These are phyloP conservation scores for Nomada ruficornis DNA, from an alignment of 2,888 invertebrate species.

Conservation along the genomic window DNA sequence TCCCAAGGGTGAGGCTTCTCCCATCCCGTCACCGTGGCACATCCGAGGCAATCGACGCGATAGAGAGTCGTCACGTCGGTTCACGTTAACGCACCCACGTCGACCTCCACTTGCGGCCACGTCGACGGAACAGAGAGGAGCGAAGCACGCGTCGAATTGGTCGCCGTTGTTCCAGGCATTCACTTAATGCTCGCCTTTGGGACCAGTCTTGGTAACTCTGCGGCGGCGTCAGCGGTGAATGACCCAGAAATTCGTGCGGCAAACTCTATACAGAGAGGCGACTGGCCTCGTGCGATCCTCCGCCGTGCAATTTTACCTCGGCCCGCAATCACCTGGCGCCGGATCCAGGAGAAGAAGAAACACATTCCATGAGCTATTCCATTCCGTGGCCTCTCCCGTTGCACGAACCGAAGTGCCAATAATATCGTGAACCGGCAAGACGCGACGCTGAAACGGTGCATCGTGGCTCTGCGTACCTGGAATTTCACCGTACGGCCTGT, in stretches of 20 bases:
- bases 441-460: not conserved
- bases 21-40: constrained; percentile 21
- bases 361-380: constrained; percentile 39
- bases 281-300: constrained; percentile 8
- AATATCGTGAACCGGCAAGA: constrained; percentile 28
- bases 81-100: constrained; percentile 58
- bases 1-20: constrained; percentile 66
- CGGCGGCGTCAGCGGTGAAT: constrained; percentile 38
- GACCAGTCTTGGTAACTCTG: constrained; percentile 45
- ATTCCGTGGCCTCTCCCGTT: constrained; percentile 10
- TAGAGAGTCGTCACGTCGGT: constrained; percentile 53
- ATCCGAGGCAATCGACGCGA: constrained; percentile 53
- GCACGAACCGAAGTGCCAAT: constrained; percentile 31
- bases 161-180: constrained; percentile 58
- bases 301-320: constrained; percentile 41
- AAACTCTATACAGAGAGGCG: not conserved
- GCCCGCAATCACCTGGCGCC: constrained; percentile 39
- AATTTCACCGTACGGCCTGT: not conserved
- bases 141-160: constrained; percentile 50
- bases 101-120: not conserved
- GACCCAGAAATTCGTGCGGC: constrained; percentile 56
- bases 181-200: constrained; percentile 58
- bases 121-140: not conserved
- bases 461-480: not conserved
- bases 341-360: constrained; percentile 37